A percentile compares a stretch with the other conserved stretches of the same genome.
These are phyloP conservation scores for Dryobotodes eremita DNA, from an alignment of 2,888 invertebrate species.

Conservation along the genomic window DNA sequence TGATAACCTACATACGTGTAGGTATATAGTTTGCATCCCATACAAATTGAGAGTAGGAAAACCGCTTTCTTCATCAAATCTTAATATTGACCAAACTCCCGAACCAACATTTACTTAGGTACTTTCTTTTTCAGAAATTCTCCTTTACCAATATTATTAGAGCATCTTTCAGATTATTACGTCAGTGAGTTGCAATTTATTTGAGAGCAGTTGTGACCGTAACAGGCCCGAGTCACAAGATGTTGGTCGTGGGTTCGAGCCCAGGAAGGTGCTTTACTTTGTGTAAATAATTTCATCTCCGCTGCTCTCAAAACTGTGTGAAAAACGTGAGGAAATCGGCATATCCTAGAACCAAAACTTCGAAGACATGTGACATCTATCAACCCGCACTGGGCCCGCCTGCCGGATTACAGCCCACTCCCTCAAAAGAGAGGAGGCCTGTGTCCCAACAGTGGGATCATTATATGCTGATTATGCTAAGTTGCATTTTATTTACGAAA, in stretches of 20 bases:
- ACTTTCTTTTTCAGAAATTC: not conserved
- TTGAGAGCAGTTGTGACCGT: too few relatives aligned
- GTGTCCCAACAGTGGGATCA: not conserved
- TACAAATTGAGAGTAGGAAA: too few relatives aligned
- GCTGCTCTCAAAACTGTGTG: not conserved
- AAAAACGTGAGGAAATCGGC: not conserved
- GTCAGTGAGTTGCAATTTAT: too few relatives aligned
- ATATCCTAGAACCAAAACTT: not conserved
- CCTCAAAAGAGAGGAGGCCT: not conserved
- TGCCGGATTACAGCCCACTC: not conserved
- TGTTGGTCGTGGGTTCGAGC: not conserved
- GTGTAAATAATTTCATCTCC: not conserved
- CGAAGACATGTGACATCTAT: not conserved
- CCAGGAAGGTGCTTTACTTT: not conserved
- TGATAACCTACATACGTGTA: too few relatives aligned
- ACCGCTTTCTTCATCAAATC: conserved; percentile 11
- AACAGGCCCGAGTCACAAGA: not conserved
- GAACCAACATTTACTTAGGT: conserved; percentile 18
- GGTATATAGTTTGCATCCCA: too few relatives aligned
- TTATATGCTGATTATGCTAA: not conserved
- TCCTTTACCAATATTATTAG: conserved; percentile 9
- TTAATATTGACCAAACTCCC: not conserved
- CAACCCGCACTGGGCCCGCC: not conserved
- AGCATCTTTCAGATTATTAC: not conserved
- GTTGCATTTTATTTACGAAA: not conserved